Conservation (phyloP, 2,888 invertebrate species). For the Eudasyphora cyanicolor region DNA sequence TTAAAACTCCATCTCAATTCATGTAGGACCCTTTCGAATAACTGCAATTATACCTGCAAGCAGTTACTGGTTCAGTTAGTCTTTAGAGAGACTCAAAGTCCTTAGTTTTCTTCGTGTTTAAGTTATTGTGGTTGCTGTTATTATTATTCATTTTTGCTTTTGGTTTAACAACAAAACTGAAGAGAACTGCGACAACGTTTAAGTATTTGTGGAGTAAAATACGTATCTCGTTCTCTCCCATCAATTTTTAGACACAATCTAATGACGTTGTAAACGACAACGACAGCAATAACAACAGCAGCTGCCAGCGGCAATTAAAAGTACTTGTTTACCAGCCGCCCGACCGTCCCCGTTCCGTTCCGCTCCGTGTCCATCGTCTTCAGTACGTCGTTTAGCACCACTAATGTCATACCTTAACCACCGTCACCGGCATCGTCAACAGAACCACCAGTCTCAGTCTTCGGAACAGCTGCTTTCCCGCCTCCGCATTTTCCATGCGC, state of each 20-base stretch:
- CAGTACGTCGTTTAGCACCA: slow-evolving; percentile 45
- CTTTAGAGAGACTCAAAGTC: background rate
- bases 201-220: background rate
- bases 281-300: slow-evolving; percentile 20
- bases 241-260: slow-evolving; percentile 14
- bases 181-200: background rate
- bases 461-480: background rate
- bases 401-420: slow-evolving; percentile 34
- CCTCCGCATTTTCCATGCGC: background rate
- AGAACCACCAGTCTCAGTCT: background rate
- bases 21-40: background rate
- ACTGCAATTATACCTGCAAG: background rate
- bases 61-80: background rate
- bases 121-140: background rate
- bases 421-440: slow-evolving; percentile 2
- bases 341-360: background rate
- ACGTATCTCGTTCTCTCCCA: background rate
- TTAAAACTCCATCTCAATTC: background rate
- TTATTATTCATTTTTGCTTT: background rate
- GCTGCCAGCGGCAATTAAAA: slow-evolving; percentile 57
- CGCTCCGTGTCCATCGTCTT: slow-evolving; percentile 15
- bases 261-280: slow-evolving; percentile 27
- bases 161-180: background rate
- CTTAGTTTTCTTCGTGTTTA: background rate
- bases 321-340: slow-evolving; percentile 44